phyloP scores from a whole-genome alignment of 2,113 vertebrate species.

The Hippocampus guttulatus region DNA sequence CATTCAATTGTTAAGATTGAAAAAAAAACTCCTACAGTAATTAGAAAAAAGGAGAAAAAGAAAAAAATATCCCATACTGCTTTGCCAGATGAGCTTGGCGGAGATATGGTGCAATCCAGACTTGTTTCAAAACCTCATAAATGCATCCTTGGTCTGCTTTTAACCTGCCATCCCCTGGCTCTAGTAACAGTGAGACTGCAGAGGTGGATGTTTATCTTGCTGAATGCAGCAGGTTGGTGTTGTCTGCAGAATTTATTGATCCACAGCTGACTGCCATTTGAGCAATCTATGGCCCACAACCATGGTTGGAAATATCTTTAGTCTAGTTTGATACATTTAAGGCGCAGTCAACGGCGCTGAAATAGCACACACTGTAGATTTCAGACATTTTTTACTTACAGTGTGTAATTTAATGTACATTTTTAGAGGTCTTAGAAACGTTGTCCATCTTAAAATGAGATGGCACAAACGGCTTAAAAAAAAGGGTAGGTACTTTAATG shows the following conservation, averaged over 20 bases:
- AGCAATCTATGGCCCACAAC: background rate
- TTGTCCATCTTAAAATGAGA: background rate
- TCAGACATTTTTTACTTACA: background rate
- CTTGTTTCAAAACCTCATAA: background rate
- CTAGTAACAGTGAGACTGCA: background rate
- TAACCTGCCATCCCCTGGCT: background rate
- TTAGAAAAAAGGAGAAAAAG: too few relatives aligned
- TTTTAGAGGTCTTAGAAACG: too few relatives aligned
- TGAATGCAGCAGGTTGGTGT: conserved; percentile 3
- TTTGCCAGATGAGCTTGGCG: background rate
- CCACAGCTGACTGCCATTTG: background rate
- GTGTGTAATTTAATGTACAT: background rate
- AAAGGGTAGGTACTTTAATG: too few relatives aligned
- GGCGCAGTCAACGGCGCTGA: background rate
- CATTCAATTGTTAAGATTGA: background rate
- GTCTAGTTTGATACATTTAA: background rate
- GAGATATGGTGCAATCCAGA: background rate
- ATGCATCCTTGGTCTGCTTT: background rate
- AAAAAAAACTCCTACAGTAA: background rate
- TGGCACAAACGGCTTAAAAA: too few relatives aligned
- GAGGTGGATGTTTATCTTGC: background rate
- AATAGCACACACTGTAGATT: background rate
- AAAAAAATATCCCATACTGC: background rate
- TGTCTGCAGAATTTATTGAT: background rate
- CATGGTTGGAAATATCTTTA: background rate